These are phyloP conservation scores for Serranus cabrilla DNA, from an alignment of 2,797 vertebrate genomes.

Conservation along the genomic window DNA sequence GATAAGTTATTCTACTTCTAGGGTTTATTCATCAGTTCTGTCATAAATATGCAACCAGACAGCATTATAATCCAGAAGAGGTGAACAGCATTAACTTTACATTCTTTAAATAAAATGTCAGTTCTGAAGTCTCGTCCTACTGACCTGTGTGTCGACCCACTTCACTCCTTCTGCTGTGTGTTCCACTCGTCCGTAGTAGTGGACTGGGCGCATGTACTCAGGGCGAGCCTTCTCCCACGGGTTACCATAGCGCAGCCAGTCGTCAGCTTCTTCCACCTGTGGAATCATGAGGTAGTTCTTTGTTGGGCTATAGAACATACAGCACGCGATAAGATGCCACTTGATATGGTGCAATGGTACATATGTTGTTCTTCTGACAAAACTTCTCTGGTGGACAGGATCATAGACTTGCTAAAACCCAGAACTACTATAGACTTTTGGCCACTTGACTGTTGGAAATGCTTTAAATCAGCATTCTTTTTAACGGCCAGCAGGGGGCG, in stretches of 20 bases:
- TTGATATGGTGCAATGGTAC: background rate
- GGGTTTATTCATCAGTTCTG: too few relatives aligned
- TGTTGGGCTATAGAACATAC: background rate
- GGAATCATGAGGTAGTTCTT: background rate
- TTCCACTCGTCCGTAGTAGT: slow-evolving; percentile 92
- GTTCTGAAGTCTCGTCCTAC: background rate
- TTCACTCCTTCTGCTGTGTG: slow-evolving; percentile 88
- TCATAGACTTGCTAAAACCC: background rate
- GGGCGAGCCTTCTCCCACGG: slow-evolving; percentile 96
- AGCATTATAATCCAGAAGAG: background rate
- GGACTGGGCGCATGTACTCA: slow-evolving; percentile 92
- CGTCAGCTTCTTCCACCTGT: slow-evolving; percentile 94
- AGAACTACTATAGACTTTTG: too few relatives aligned
- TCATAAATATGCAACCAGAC: background rate
- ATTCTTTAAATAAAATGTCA: background rate
- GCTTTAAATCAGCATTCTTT: too few relatives aligned
- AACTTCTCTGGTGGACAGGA: background rate
- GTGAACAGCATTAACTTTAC: background rate
- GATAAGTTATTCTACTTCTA: too few relatives aligned
- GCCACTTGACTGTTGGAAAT: too few relatives aligned
- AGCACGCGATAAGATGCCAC: background rate
- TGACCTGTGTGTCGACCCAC: slow-evolving; percentile 94
- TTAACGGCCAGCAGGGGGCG: too few relatives aligned
- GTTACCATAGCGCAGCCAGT: slow-evolving; percentile 95
- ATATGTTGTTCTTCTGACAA: background rate